Percentiles rank a stretch among this genome's conserved stretches.
Conservation (phyloP, 2,113 vertebrate genomes). For the Dinomys branickii region DNA sequence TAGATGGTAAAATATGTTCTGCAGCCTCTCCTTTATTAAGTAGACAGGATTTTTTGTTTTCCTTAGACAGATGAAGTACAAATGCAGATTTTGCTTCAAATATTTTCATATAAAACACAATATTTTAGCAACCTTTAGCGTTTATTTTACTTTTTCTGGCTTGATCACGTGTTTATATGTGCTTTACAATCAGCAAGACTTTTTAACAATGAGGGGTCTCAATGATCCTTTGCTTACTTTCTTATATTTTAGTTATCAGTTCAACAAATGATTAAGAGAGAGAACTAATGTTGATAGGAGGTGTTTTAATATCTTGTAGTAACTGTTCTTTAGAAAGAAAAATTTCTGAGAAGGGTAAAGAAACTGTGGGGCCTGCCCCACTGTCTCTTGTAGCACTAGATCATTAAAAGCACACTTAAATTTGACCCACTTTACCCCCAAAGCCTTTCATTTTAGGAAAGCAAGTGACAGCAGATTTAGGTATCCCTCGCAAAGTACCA, state of each 20-base stretch:
- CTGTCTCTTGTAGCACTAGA: neutral
- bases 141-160: slow-evolving; percentile 10
- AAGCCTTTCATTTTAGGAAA: slow-evolving; percentile 47
- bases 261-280: slow-evolving; percentile 53
- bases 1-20: slow-evolving; percentile 22
- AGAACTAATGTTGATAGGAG: slow-evolving; percentile 22
- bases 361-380: neutral
- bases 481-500: neutral
- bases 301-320: neutral
- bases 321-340: slow-evolving; percentile 30
- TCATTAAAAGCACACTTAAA: slow-evolving; percentile 17
- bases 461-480: neutral
- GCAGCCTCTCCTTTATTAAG: neutral
- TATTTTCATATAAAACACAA: slow-evolving; percentile 32
- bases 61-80: slow-evolving; percentile 27
- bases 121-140: neutral
- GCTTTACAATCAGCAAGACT: slow-evolving; percentile 22
- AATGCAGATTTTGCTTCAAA: neutral
- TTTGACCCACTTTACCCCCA: neutral
- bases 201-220: neutral
- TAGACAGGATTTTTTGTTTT: slow-evolving; percentile 43
- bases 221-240: neutral
- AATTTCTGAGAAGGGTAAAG: slow-evolving; percentile 42
- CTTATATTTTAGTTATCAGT: slow-evolving; percentile 7
- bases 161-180: neutral